Evolutionary conservation across 2,888 invertebrate genomes (phyloP).

Genomic region (Pelosia muscerda): DNA sequence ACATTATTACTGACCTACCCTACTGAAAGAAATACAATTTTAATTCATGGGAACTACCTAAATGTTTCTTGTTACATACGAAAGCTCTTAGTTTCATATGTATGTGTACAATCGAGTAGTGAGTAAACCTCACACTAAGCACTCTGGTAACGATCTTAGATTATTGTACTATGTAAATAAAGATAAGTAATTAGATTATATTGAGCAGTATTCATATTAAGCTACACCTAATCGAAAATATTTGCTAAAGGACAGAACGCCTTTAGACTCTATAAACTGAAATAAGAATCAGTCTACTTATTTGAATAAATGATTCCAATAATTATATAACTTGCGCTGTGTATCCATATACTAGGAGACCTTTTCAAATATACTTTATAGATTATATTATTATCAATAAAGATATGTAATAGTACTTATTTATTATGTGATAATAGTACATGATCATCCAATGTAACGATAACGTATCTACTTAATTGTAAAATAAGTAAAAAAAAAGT

Average conservation of each 20-base stretch:
- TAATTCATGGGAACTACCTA: not conserved
- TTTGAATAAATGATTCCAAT: not conserved
- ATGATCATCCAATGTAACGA: not conserved
- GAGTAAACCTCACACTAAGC: not conserved
- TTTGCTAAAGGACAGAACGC: not conserved
- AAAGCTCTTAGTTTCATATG: not conserved
- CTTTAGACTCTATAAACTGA: not conserved
- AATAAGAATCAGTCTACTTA: not conserved
- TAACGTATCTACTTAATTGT: not conserved
- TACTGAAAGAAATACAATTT: not conserved
- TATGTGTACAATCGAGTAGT: not conserved
- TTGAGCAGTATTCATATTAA: constrained; percentile 60
- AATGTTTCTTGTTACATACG: not conserved
- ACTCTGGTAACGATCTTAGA: constrained; percentile 22
- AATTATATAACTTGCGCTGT: constrained; percentile 4
- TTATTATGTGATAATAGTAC: not conserved
- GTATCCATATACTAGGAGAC: not conserved
- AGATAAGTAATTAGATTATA: constrained; percentile 44
- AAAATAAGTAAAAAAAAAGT: not conserved
- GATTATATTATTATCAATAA: constrained; percentile 2
- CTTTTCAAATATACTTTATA: not conserved
- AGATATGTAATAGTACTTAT: constrained; percentile 1
- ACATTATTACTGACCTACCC: too few relatives aligned
- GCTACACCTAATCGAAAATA: constrained; percentile 32
- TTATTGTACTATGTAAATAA: constrained; percentile 46